Base-by-base conservation (phyloP, 2,797 vertebrate genomes). In the Xiphorhynchus erythropygius region DNA sequence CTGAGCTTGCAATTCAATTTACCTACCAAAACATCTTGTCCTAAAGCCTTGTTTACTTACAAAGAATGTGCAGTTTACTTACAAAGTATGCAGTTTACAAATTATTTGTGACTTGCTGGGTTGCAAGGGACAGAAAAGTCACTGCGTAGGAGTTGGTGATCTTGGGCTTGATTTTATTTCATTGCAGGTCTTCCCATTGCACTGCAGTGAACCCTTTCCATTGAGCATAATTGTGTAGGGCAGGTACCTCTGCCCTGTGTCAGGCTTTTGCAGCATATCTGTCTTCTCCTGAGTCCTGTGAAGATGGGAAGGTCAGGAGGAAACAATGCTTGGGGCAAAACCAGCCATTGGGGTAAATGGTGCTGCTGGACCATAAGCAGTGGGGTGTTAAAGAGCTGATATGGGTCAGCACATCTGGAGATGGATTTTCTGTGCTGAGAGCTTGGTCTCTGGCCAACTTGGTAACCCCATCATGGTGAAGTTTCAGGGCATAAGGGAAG, bases 401-500 rank as follows among this genome's bases (percentile, higher is more conserved):
- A 50, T 79, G 68, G 39, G 24, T 76, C 42, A 62, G 47, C n/a
- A 18, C 24, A 32, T 23, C 25, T 76, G n/a, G 74, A 55, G 32
- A 28, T 42, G 42, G 46, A 10, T 17, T 42, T 52, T 17, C n/a
- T 47, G 2, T 7, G 32, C 42, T 27, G 41, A 28, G 39, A 59
- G 30, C 10, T 60, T 16, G 35, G 28, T 18, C 32, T 21, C 50
- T 35, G 9, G 24, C 3, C 17, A 42, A 5, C 32, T 35, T 17
- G 11, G 33, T 32, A 76, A n/a, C 52, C 13, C 5, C 3, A 8
- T 2, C 35, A 5, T 0, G 1, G 13, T 19, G 55, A 42, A 21
- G 25, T 42, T 74, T n/a, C 32, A 42, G 35, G 4, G 28, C 0
- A 0, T 3, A 22, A 28, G n/a, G 18, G 10, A 74, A 16, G 16